A percentile compares a stretch with the other conserved stretches of the same genome.
Evolutionary conservation across 2,888 invertebrate genomes (phyloP).

Genomic region (Entomobrya multifasciata): DNA sequence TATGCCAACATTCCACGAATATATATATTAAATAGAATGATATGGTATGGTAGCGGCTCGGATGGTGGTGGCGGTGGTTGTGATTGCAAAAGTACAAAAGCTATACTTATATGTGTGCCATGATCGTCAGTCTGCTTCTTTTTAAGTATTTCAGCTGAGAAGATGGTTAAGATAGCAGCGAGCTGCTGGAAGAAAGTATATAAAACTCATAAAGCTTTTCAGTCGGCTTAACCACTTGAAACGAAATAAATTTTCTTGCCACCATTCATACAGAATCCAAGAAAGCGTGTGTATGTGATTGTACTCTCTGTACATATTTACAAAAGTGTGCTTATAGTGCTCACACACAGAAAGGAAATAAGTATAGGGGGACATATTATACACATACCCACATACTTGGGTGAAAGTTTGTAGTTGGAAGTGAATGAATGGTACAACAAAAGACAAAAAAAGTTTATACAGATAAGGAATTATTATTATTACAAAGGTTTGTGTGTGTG

Average conservation of each 20-base stretch:
- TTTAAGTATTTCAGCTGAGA: no score
- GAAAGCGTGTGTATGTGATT: constrained; percentile 29
- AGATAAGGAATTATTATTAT: constrained; percentile 38
- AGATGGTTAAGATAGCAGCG: constrained; percentile 22
- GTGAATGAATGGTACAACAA: constrained; percentile 43
- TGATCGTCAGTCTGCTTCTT: neutral
- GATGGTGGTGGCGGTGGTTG: constrained; percentile 29
- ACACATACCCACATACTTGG: neutral
- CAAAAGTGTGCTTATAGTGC: neutral
- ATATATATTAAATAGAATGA: no score
- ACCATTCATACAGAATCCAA: constrained; percentile 67
- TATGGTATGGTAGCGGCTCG: no score
- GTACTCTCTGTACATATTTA: neutral
- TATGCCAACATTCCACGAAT: neutral
- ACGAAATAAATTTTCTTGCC: constrained; percentile 74
- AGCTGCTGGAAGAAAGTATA: constrained; percentile 56
- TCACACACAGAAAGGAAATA: neutral
- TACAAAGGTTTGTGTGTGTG: neutral
- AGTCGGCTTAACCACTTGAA: constrained; percentile 74
- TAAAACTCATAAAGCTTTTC: constrained; percentile 73
- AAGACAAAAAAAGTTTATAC: constrained; percentile 27
- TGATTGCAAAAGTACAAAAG: constrained; percentile 13
- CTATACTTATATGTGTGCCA: neutral
- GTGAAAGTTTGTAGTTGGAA: constrained; percentile 11
- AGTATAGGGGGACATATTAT: neutral